Evolutionary conservation across 1,140 invertebrate species (phyloP).

Genomic region (Drosophila serrata): DNA sequence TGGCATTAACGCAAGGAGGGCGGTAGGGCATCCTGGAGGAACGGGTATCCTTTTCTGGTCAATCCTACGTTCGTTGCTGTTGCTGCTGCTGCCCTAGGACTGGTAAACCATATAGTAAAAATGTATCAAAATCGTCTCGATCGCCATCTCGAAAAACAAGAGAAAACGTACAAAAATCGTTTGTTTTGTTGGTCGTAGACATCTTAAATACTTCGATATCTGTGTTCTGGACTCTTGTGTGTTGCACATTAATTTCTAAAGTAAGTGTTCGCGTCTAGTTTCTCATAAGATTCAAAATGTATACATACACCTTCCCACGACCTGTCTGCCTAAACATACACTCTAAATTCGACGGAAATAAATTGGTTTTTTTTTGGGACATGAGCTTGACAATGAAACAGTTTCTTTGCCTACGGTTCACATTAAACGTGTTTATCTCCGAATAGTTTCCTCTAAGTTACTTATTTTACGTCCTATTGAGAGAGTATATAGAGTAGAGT

Average conservation of each 20-base stretch:
- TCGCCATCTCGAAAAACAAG: constrained; percentile 36
- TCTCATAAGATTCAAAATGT: constrained; percentile 58
- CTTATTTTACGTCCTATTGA: constrained; percentile 48
- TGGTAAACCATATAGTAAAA: constrained; percentile 51
- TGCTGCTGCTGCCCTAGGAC: constrained; percentile 39
- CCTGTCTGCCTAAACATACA: constrained; percentile 19
- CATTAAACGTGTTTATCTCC: constrained; percentile 36
- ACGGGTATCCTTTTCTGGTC: constrained; percentile 4
- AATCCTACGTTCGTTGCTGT: constrained; percentile 44
- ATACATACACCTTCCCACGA: constrained; percentile 27
- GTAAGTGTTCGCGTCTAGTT: constrained; percentile 59
- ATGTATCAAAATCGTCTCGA: constrained; percentile 45
- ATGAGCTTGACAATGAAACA: constrained; percentile 43
- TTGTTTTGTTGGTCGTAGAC: constrained; percentile 40
- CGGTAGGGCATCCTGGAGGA: constrained; percentile 4
- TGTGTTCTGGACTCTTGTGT: constrained; percentile 45
- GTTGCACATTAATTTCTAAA: constrained; percentile 54
- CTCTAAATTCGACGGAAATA: constrained; percentile 46
- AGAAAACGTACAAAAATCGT: constrained; percentile 55
- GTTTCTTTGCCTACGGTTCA: constrained; percentile 33
- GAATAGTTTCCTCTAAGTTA: constrained; percentile 60
- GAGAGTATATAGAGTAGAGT: constrained; percentile 29
- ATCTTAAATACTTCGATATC: constrained; percentile 57
- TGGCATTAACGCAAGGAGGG: constrained; percentile 29
- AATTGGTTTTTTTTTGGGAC: constrained; percentile 5